A percentile compares a stretch with the other conserved stretches of the same genome.
phyloP scores from a whole-genome alignment of 2,797 vertebrate species.

The Corythornis leucogaster region DNA sequence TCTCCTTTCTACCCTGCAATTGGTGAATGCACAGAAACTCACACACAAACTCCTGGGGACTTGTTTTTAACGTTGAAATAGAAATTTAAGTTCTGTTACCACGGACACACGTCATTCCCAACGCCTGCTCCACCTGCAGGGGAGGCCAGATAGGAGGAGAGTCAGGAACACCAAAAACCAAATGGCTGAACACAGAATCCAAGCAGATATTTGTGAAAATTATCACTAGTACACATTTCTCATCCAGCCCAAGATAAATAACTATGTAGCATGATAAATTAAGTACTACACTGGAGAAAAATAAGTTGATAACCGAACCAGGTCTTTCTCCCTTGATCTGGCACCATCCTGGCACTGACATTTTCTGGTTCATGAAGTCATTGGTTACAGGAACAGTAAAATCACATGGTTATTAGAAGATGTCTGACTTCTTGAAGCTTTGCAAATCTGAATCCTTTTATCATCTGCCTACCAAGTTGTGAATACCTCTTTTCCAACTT shows the following conservation, averaged over 20 bases:
- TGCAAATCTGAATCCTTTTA: neutral
- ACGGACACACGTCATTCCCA: neutral
- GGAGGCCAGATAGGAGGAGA: neutral
- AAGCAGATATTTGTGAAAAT: neutral
- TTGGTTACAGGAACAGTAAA: neutral
- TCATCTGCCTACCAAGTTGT: neutral
- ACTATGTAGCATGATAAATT: neutral
- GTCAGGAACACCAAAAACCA: neutral
- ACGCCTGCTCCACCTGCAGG: neutral
- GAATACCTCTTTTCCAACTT: neutral
- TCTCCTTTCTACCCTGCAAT: neutral
- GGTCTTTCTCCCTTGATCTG: neutral
- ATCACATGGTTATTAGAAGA: neutral
- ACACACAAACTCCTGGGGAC: neutral
- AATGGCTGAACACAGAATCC: neutral
- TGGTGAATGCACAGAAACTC: neutral
- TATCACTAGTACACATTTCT: neutral
- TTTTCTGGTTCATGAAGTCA: neutral
- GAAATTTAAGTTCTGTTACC: neutral
- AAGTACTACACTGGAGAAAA: neutral
- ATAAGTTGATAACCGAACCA: neutral
- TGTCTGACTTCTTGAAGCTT: neutral
- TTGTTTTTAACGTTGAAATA: neutral
- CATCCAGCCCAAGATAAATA: neutral
- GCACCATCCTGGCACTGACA: neutral